These are phyloP conservation scores for Galbula dea DNA, from an alignment of 2,113 vertebrate genomes.

Conservation along the genomic window DNA sequence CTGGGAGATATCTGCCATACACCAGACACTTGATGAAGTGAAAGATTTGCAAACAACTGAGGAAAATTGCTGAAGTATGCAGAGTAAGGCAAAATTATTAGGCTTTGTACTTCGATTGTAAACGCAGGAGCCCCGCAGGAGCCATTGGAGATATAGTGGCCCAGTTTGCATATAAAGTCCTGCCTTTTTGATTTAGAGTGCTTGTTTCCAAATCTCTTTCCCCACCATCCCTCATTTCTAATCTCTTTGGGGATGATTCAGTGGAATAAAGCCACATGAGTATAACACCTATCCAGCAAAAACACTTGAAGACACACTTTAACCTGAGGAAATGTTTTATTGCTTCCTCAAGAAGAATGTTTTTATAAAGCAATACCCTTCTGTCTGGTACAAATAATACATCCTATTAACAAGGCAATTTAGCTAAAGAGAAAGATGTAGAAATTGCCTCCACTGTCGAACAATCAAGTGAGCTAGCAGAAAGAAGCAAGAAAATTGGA, in stretches of 20 bases:
- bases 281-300: slow-evolving; percentile 1
- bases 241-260: neutral
- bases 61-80: neutral
- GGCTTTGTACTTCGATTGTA: neutral
- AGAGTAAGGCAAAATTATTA: neutral
- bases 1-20: neutral
- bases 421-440: neutral
- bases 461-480: neutral
- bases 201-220: slow-evolving; percentile 21
- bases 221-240: neutral
- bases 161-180: neutral
- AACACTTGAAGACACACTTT: slow-evolving; percentile 1
- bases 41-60: neutral
- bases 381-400: neutral
- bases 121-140: neutral
- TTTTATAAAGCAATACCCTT: neutral
- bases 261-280: neutral
- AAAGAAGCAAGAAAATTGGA: neutral
- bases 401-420: neutral
- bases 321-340: neutral
- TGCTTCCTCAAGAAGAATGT: slow-evolving; percentile 1
- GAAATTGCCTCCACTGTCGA: neutral
- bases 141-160: neutral
- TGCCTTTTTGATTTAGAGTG: slow-evolving; percentile 12
- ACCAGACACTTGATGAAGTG: neutral